These are phyloP conservation scores for Nibea albiflora DNA, from an alignment of 2,113 vertebrate genomes.

Conservation along the genomic window DNA sequence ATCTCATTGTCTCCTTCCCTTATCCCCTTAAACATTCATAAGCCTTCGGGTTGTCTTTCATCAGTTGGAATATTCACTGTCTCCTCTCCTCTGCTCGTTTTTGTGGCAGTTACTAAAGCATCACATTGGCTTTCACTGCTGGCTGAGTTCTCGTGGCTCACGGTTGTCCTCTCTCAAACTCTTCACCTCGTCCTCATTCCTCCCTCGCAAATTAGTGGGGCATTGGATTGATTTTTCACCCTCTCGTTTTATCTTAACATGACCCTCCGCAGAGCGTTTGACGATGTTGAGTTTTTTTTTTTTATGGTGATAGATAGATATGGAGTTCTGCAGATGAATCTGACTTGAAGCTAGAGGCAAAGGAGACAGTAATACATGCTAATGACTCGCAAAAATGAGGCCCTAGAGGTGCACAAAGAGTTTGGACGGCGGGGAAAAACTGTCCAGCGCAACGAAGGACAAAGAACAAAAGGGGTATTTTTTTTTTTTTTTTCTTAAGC, in stretches of 20 bases:
- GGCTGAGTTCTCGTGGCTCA: constrained; percentile 20
- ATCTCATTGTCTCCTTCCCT: constrained; percentile 21
- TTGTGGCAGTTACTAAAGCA: constrained; percentile 37
- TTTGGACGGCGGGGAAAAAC: constrained; percentile 41
- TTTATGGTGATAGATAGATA: constrained; percentile 64
- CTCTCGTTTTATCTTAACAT: constrained; percentile 56
- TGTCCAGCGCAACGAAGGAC: constrained; percentile 47
- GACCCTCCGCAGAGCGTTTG: constrained; percentile 50
- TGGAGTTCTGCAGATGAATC: constrained; percentile 55
- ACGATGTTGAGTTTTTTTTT: background rate
- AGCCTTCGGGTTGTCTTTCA: constrained; percentile 49
- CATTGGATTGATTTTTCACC: constrained; percentile 59
- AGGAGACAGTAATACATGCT: constrained; percentile 74
- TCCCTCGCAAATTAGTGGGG: constrained; percentile 52
- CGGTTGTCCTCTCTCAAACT: constrained; percentile 28
- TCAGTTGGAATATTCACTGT: constrained; percentile 46
- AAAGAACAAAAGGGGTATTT: constrained; percentile 52
- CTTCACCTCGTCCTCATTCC: constrained; percentile 35
- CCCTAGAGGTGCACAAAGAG: constrained; percentile 65
- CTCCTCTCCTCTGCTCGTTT: constrained; percentile 2
- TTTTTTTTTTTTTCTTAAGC: constrained; percentile 45
- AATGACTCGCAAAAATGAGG: constrained; percentile 72
- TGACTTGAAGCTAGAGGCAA: constrained; percentile 61
- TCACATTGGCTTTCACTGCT: constrained; percentile 43
- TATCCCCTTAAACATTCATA: constrained; percentile 48